Base-by-base conservation (phyloP, 1,140 invertebrate genomes). In the Monochamus saltuarius region DNA sequence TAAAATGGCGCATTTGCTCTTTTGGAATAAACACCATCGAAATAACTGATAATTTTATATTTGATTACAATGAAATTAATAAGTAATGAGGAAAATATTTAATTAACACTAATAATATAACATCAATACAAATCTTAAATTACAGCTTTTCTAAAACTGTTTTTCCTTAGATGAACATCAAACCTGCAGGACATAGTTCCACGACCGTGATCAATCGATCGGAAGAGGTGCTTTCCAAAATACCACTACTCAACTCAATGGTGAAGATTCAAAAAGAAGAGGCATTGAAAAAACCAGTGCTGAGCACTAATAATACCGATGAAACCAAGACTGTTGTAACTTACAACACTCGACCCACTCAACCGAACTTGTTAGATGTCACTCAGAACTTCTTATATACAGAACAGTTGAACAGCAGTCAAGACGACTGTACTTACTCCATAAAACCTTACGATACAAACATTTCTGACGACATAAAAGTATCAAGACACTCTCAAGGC, bases 401-500 rank as follows among this genome's bases (percentile, higher is more conserved):
- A n/a, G 74, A 75, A 64, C 63, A 66, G 37, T 47, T 62, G 17
- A 53, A 56, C 10, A 45, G 52, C 39, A 56, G 34, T 56, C 47
- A 55, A 52, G 54, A 59, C 16, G 53, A 45, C 9, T 62, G 22
- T 58, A 60, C 50, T 35, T 59, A 59, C 11, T 22, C 35, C n/a
- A 13, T 35, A 1, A 52, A 67, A 53, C 10, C 43, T 7, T 14
- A 71, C 35, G 82, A 83, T 61, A 83, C 80, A 0, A 84, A 84
- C 59, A 77, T 84, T 61, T 80, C 82, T 0, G 83, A 84, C 66
- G 82, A 84, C 68, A 76, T 84, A 52, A 85, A 84, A 76, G 81
- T 83, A 10, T 82, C 81, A 6, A 73, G 82, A 52, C 81, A 81
- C 71, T 78, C 81, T 6, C 80, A 82, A 35, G 81, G 81, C 53